phyloP scores from a whole-genome alignment of 2,113 vertebrate genomes.

The Pseudopodoces humilis region DNA sequence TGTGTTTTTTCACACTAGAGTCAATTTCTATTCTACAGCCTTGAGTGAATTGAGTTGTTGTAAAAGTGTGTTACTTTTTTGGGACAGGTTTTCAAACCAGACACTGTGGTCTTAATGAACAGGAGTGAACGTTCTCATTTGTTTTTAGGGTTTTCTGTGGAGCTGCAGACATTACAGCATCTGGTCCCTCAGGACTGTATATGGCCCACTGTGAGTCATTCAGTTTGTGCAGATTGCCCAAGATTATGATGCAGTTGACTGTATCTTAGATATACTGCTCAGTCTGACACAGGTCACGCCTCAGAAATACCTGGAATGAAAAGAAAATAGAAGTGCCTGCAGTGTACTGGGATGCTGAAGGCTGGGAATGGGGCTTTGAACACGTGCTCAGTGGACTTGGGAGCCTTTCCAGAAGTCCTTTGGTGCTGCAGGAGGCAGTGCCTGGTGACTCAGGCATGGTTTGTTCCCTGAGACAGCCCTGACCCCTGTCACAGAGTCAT shows the following conservation, averaged over 20 bases:
- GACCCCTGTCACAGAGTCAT: background rate
- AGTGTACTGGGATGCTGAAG: background rate
- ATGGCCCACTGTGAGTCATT: constrained; percentile 11
- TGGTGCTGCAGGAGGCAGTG: background rate
- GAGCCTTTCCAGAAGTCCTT: background rate
- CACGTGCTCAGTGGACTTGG: background rate
- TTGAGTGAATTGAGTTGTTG: background rate
- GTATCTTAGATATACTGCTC: background rate
- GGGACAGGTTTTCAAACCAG: background rate
- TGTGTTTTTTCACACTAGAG: background rate
- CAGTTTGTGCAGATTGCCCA: background rate
- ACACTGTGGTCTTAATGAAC: background rate
- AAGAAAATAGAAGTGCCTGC: background rate
- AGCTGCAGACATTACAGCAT: constrained; percentile 44
- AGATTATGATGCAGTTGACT: background rate
- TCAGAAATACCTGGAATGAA: background rate
- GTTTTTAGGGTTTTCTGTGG: background rate
- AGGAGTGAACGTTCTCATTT: background rate
- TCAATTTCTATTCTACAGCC: background rate
- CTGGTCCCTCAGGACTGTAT: background rate
- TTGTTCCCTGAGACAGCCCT: background rate
- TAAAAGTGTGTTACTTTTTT: background rate
- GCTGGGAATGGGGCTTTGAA: background rate
- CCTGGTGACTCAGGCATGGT: background rate
- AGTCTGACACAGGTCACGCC: background rate